Evolutionary conservation across 2,113 vertebrate genomes (phyloP).

Genomic region (Clarias macrocephalus): DNA sequence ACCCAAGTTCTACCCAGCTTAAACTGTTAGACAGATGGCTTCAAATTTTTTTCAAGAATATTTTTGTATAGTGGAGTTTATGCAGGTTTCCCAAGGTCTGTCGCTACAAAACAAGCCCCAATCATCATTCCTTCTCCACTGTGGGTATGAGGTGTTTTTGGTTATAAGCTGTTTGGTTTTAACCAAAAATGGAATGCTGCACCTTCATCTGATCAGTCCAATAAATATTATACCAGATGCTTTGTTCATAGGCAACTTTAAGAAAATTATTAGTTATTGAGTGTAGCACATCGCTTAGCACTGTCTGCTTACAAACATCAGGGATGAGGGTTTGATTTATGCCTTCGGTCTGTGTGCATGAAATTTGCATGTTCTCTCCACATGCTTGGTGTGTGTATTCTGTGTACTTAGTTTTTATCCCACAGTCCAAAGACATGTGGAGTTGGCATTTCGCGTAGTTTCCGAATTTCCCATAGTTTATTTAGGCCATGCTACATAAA

Average conservation of each 20-base stretch:
- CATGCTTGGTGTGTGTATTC: too few species aligned
- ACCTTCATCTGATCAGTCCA: background rate
- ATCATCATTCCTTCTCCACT: background rate
- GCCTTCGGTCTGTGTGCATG: too few species aligned
- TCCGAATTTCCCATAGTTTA: too few species aligned
- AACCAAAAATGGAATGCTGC: background rate
- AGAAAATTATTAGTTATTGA: too few species aligned
- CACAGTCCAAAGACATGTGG: too few species aligned
- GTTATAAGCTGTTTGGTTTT: background rate
- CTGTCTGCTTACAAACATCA: too few species aligned
- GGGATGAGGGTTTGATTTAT: too few species aligned
- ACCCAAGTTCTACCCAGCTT: background rate
- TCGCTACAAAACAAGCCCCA: background rate
- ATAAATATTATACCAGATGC: background rate
- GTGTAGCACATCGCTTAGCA: too few species aligned
- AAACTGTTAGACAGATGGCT: background rate
- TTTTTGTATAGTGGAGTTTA: background rate
- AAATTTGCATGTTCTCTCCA: too few species aligned
- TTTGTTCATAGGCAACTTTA: background rate
- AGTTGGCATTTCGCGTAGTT: too few species aligned
- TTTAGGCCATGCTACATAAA: too few species aligned
- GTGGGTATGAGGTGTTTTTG: background rate
- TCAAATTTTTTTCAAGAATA: background rate
- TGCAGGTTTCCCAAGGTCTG: background rate
- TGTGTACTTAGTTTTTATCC: too few species aligned